Evolutionary conservation across 2,113 vertebrate species (phyloP).

Genomic region (Chionis minor): DNA sequence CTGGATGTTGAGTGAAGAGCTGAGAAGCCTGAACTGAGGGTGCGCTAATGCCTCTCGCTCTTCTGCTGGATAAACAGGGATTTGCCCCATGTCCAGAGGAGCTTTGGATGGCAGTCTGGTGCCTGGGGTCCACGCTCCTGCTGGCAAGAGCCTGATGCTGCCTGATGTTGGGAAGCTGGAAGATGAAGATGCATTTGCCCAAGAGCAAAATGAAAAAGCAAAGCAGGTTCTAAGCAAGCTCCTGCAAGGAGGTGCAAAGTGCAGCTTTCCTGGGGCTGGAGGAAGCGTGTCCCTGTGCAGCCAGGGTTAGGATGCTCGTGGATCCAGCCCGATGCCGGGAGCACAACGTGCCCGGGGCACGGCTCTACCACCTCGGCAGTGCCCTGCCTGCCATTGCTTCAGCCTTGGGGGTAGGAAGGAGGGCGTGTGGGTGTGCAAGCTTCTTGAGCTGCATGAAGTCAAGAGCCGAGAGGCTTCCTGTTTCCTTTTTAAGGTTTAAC

Average conservation of each 20-base stretch:
- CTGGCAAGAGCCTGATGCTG: rapidly evolving
- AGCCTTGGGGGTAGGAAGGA: slow-evolving; percentile 55
- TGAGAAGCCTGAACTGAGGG: background rate
- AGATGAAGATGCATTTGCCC: background rate
- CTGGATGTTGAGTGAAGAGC: background rate
- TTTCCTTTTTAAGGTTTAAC: slow-evolving; percentile 73
- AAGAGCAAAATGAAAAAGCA: rapidly evolving
- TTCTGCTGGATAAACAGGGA: rapidly evolving
- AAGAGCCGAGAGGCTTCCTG: slow-evolving; percentile 72
- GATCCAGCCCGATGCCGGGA: background rate
- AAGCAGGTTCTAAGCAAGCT: background rate
- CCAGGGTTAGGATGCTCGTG: rapidly evolving
- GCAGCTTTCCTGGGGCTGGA: background rate
- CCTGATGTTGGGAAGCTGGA: background rate
- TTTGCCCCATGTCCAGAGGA: rapidly evolving
- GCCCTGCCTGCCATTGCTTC: background rate
- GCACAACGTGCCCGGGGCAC: background rate
- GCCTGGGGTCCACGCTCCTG: rapidly evolving
- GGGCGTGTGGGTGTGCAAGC: slow-evolving; percentile 18
- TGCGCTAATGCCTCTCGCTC: rapidly evolving
- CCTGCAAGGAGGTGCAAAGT: rapidly evolving
- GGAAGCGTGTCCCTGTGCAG: rapidly evolving
- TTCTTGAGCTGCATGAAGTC: slow-evolving; percentile 16
- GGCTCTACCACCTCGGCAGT: background rate
- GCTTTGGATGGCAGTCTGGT: rapidly evolving